phyloP scores from a whole-genome alignment of 1,140 invertebrate genomes.

The Pectinophora gossypiella region DNA sequence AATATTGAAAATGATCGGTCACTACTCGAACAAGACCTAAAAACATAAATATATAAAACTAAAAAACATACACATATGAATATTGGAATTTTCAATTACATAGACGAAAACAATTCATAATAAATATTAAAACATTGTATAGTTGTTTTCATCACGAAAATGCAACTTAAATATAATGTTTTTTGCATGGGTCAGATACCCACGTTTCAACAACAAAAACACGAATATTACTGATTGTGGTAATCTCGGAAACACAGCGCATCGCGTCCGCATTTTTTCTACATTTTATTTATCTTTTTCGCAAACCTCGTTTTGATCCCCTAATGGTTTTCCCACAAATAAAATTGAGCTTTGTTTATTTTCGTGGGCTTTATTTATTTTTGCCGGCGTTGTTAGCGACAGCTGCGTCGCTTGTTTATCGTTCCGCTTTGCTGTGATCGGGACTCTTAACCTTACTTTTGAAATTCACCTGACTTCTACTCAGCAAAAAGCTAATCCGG shows the following conservation, averaged over 20 bases:
- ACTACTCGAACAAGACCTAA: too few relatives aligned
- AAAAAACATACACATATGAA: too few relatives aligned
- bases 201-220: background rate
- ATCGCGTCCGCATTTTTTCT: background rate
- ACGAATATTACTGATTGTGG: background rate
- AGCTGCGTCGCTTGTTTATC: conserved; percentile 48
- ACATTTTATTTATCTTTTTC: conserved; percentile 33
- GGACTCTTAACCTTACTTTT: conserved; percentile 23
- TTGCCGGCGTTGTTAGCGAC: conserved; percentile 43
- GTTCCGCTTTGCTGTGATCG: conserved; percentile 41
- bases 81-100: too few relatives aligned
- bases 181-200: background rate
- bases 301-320: conserved; percentile 48
- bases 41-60: too few relatives aligned
- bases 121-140: background rate
- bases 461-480: conserved; percentile 23
- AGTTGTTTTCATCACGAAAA: background rate
- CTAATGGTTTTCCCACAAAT: conserved; percentile 59
- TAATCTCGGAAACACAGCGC: background rate
- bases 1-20: too few relatives aligned
- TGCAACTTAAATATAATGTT: background rate
- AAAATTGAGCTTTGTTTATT: conserved; percentile 58
- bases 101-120: background rate
- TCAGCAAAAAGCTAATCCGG: background rate
- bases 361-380: conserved; percentile 52